Base-by-base conservation (phyloP, 1,140 invertebrate species). In the Epicauta chinensis region DNA sequence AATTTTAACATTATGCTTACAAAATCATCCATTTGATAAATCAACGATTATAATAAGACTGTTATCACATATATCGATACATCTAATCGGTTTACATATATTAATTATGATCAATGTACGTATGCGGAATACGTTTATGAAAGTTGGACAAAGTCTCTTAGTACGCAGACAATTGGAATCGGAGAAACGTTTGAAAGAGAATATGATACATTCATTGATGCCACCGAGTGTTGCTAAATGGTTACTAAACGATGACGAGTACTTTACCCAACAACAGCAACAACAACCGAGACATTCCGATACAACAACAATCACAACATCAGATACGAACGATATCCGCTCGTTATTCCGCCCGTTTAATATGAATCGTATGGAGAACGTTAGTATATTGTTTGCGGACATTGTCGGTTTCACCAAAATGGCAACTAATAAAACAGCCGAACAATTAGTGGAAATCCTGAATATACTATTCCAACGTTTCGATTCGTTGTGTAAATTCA, bases 121-220 rank as follows among this genome's bases (percentile, higher is more conserved):
- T 53, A 91, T 92, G 83, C 78, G 92, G 13, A 93, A 92, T 46
- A 97, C 93, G 4, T 97, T 97, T 73, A 92, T 96, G 84, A 96
- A 96, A 76, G 91, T 97, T 38, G 92, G 93, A 0, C 92, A 97
- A 67, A 94, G 92, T 51, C 68, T 93, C 11, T 69, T 93, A 45
- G 92, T 94, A 1, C 74, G 91, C 15, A 78, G 85, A 38, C 91
- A 97, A 62, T 71, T 97, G 23, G 89, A 95, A 71, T 82, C 91
- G 74, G 94, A 98, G 67, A 96, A 94, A 59, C 86, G 91, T 59
- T 74, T 97, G 3, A 97, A 96, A 68, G 93, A 97, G 66, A 93
- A 95, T 69, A 97, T 97, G 92, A 97, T 97, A 64, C 89, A 93
- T 67, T 96, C 91, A 2, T 88, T 98, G 16, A 98, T 97, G 93